Conservation (phyloP, 2,888 invertebrate genomes). For the Tachystola acroxantha region DNA sequence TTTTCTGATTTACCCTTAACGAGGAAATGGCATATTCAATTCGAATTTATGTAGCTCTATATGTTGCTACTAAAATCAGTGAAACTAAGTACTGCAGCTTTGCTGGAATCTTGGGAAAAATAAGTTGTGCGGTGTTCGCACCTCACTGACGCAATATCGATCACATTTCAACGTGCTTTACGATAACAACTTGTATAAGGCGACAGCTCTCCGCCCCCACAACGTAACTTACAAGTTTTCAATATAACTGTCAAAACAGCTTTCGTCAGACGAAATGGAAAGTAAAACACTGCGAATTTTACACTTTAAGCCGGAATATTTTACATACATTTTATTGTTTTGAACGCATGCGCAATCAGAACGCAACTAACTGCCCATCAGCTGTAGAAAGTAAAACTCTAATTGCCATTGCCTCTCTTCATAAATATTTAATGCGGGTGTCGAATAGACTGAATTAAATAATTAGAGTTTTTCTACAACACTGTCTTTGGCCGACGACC, state of each 20-base stretch:
- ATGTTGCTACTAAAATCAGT: too few relatives aligned
- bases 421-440: conserved; percentile 33
- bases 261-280: conserved; percentile 30
- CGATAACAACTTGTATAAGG: too few relatives aligned
- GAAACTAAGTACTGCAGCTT: too few relatives aligned
- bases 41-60: too few relatives aligned
- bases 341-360: conserved; percentile 40
- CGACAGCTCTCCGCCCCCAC: too few relatives aligned
- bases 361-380: conserved; percentile 50
- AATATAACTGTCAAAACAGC: conserved; percentile 2
- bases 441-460: conserved; percentile 26
- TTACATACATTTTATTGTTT: conserved; percentile 37
- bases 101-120: too few relatives aligned
- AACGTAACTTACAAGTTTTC: neutral
- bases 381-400: conserved; percentile 45
- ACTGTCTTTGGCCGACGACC: too few relatives aligned
- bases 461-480: conserved; percentile 3
- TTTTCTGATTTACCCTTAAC: too few relatives aligned
- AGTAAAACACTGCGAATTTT: conserved; percentile 18
- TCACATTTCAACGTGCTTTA: too few relatives aligned
- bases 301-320: conserved; percentile 14
- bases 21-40: too few relatives aligned
- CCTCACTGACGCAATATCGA: too few relatives aligned
- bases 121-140: too few relatives aligned
- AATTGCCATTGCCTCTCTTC: conserved; percentile 30